A percentile compares a stretch with the other conserved stretches of the same genome.
Evolutionary conservation across 2,888 invertebrate species (phyloP).

Genomic region (Hyposoter didymator): DNA sequence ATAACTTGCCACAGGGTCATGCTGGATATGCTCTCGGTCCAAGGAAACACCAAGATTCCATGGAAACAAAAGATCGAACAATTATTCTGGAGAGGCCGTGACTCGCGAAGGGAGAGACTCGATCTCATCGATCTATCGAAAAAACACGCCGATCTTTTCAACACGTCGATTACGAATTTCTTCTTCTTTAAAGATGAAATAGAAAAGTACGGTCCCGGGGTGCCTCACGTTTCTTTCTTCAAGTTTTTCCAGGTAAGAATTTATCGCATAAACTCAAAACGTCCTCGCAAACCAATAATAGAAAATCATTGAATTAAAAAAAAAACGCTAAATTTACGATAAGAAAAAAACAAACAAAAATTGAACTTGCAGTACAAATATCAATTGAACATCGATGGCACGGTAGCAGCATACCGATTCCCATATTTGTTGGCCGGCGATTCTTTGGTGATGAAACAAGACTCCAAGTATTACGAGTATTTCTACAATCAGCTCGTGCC

Average conservation of each 20-base stretch:
- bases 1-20: constrained; percentile 88
- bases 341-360: neutral
- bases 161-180: constrained; percentile 97
- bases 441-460: constrained; percentile 95
- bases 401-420: constrained; percentile 97
- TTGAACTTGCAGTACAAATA: constrained; percentile 93
- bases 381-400: constrained; percentile 97
- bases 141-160: constrained; percentile 91
- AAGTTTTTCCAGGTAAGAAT: constrained; percentile 95
- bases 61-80: constrained; percentile 92
- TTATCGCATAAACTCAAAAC: neutral
- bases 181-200: constrained; percentile 97
- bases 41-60: constrained; percentile 89
- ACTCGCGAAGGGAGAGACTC: constrained; percentile 94
- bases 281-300: neutral
- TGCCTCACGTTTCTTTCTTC: constrained; percentile 94
- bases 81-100: constrained; percentile 97
- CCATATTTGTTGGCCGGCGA: constrained; percentile 96
- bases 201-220: constrained; percentile 93
- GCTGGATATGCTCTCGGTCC: constrained; percentile 95
- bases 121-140: constrained; percentile 92
- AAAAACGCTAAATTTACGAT: neutral
- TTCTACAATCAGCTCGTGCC: constrained; percentile 93
- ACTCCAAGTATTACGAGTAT: constrained; percentile 97
- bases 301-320: too few relatives aligned